Base-by-base conservation (phyloP, 2,888 invertebrate species). In the Lasioglossum calceatum region DNA sequence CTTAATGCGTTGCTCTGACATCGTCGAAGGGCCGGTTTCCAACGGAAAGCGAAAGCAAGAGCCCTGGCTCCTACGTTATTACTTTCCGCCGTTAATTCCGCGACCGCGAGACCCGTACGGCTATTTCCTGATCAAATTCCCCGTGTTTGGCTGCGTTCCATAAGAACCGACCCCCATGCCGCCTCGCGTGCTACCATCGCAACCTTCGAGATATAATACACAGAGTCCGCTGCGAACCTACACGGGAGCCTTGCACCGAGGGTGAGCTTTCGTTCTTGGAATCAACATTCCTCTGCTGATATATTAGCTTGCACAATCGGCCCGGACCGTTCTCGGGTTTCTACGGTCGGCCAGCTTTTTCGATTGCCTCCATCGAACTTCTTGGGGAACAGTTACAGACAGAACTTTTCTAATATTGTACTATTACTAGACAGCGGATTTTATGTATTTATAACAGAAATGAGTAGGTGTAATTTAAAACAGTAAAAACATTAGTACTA, bases 1-100 rank as follows among this genome's bases (percentile, higher is more conserved):
- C 88, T 78, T 47, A 64, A 82, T 79, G 75, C 67, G 90, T 32
- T 67, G 54, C 27, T 44, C 32, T 8, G 54, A 73, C 79, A 85
- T 86, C 75, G 81, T 78, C 39, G 42, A 79, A 73, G 50, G n/a
- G 50, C 50, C 71, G 75, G 47, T 81, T 75, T 50, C 32, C 47
- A 42, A 42, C 61, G 8, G 32, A 50, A 79, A 81, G 32, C 27
- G 54, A 76, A 73, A 71, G 32, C 61, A 3, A 54, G 23, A 54
- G 8, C 54, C 7, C 5, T 50, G 19, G 23, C 23, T 54, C 4
- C 39, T 42, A 50, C 10, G 27, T 14, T 19, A 79, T 12, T 73
- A 64, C 47, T n/a, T 64, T 64, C 39, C 70, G 23, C 39, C 39
- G 39, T 70, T 23, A 42, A 12, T 70, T 39, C 23, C 16, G 67